Evolutionary conservation across 2,888 invertebrate species (phyloP), one percentile per base, ranked within the genome.

Genomic region (Andrena marginata): DNA sequence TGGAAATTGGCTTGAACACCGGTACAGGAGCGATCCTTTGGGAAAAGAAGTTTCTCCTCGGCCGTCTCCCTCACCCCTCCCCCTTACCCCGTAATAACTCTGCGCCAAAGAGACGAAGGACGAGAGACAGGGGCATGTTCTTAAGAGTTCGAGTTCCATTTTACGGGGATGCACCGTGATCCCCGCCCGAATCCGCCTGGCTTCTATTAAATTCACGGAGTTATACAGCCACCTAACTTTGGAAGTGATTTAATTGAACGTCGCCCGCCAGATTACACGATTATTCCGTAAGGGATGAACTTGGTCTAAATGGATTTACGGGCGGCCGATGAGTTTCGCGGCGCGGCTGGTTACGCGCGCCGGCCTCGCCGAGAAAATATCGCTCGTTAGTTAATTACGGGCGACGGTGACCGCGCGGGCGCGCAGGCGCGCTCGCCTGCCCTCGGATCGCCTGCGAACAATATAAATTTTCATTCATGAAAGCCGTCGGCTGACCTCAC

Each of bases 401-500:
- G 49, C 31, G 35, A 56, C 23, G 2, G 75, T 48, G 51, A 42
- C 23, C 33, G 35, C 54, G 56, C 51, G 49, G 23, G 48, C 62
- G 56, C 26, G 33, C 64, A 49, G n/a, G 31, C 20, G 35, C 62
- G 33, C 33, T 20, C 62, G 63, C 56, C 63, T 29, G 56, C 72
- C 16, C 16, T 42, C 42, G 70, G 72, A 71, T 74, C 69, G 64
- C 49, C 79, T 76, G 77, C 72, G 82, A 74, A 79, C 69, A 82
- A 77, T 82, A 91, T 89, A 89, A 90, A 91, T 91, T 91, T 90
- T 88, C 91, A 92, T 92, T 92, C 91, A 92, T 91, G 87, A 89
- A 84, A 85, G 85, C 83, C 79, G 88, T 85, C 85, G 87, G 60
- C 79, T 84, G 89, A 89, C 89, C 89, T 90, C 90, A 89, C 86